Evolutionary conservation across 2,113 vertebrate genomes (phyloP).

Genomic region (Thamnophis sirtalis): DNA sequence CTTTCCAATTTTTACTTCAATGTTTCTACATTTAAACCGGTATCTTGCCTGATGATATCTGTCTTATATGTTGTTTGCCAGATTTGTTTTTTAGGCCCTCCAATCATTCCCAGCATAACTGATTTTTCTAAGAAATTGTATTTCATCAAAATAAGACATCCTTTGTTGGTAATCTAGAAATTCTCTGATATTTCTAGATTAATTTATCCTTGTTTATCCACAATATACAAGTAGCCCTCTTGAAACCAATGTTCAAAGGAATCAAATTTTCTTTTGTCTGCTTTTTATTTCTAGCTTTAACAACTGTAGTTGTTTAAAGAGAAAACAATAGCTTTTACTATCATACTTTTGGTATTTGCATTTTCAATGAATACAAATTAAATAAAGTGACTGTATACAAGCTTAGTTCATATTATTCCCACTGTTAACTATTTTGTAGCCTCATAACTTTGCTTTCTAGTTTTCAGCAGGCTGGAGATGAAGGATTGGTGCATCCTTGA

Average conservation of each 20-base stretch:
- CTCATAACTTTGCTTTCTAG: not conserved
- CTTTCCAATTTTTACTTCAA: not conserved
- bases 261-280: not conserved
- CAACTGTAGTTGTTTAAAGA: not conserved
- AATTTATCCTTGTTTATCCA: not conserved
- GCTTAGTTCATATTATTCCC: not conserved
- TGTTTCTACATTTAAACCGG: not conserved
- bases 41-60: not conserved
- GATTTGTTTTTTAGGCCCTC: not conserved
- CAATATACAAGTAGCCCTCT: not conserved
- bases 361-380: not conserved
- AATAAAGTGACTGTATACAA: not conserved
- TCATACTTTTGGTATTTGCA: not conserved
- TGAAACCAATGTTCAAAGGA: not conserved
- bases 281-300: not conserved
- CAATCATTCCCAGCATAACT: not conserved
- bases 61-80: not conserved
- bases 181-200: not conserved
- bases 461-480: not conserved
- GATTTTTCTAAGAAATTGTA: not conserved
- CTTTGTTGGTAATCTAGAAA: not conserved
- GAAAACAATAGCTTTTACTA: not conserved
- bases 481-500: not conserved
- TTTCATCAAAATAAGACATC: not conserved
- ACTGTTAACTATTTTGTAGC: not conserved